Conservation (phyloP, 2,797 vertebrate species). For the Philypnodon macrostomus region DNA sequence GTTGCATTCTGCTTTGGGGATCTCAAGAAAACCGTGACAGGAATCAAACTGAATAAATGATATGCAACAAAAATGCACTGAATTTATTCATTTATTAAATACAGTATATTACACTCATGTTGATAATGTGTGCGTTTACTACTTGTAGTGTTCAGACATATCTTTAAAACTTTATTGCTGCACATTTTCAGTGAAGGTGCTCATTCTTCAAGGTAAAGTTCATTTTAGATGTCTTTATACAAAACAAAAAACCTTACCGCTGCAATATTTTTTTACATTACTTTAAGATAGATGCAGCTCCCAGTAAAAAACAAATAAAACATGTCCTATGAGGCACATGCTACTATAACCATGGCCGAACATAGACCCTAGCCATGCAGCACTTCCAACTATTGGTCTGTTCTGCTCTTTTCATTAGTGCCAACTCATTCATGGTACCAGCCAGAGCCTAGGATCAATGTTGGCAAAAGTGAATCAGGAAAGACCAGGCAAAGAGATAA, state of each 20-base stretch:
- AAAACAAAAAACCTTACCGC: too few species aligned
- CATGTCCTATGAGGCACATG: conserved; percentile 56
- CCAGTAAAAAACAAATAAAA: too few species aligned
- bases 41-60: too few species aligned
- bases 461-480: conserved; percentile 37
- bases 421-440: conserved; percentile 59
- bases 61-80: conserved; percentile 27
- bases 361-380: too few species aligned
- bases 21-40: too few species aligned
- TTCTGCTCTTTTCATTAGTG: conserved; percentile 28
- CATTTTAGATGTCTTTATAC: too few species aligned
- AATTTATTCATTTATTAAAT: conserved; percentile 76
- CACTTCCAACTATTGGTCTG: conserved; percentile 21
- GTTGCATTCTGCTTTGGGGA: too few species aligned
- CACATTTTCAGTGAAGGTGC: conserved; percentile 48
- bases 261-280: too few species aligned
- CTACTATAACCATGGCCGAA: conserved; percentile 60
- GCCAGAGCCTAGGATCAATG: conserved; percentile 55
- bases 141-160: conserved; percentile 53
- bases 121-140: conserved; percentile 68
- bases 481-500: conserved; percentile 24
- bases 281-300: too few species aligned
- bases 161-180: conserved; percentile 74
- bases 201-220: conserved; percentile 12
- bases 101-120: conserved; percentile 74